Base-by-base conservation (phyloP, 2,113 vertebrate genomes). In the Callospermophilus lateralis region DNA sequence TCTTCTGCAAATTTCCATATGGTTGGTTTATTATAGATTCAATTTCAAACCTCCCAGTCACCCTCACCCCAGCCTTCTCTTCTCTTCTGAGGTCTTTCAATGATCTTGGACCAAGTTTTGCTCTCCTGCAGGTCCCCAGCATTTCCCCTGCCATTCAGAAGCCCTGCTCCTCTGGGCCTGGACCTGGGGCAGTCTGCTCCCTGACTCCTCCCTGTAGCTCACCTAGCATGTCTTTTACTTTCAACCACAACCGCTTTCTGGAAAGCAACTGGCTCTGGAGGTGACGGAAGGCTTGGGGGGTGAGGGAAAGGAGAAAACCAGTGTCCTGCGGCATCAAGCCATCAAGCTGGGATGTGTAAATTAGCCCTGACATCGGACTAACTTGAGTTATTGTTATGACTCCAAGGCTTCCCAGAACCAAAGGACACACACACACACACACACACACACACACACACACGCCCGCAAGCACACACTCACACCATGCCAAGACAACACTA, bases 331-430 rank as follows among this genome's bases (percentile, higher is more conserved):
- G 87, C 88, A 89, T 93, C 85, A 80, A 78, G 76, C 73, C 73
- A 58, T 93, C 96, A 76, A 15, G 70, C 55, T 6, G 34, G 55
- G 92, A 89, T 84, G 84, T 7, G 17, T 48, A 93, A 96, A 96
- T 93, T 15, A 89, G 83, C 77, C 78, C 93, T 94, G 96, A 97
- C 97, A 88, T 84, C 12, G 45, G 90, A 79, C 84, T n/a, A 2
- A n/a, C 83, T 8, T 37, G 94, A 90, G 83, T 73, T 86, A 87
- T 83, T 94, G 89, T 96, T 97, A 63, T 97, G 97, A 95, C 94
- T 96, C 81, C 53, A 93, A 85, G 65, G 55, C 96, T 88, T 95
- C 68, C 79, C 72, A 37, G 95, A 74, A 86, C 90, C 76, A 32
- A 87, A 94, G 79, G 45, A 78, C 4, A 51, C 13, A 37, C 65